These are phyloP conservation scores for Caradrina clavipalpis DNA, from an alignment of 2,888 invertebrate species.

Conservation along the genomic window DNA sequence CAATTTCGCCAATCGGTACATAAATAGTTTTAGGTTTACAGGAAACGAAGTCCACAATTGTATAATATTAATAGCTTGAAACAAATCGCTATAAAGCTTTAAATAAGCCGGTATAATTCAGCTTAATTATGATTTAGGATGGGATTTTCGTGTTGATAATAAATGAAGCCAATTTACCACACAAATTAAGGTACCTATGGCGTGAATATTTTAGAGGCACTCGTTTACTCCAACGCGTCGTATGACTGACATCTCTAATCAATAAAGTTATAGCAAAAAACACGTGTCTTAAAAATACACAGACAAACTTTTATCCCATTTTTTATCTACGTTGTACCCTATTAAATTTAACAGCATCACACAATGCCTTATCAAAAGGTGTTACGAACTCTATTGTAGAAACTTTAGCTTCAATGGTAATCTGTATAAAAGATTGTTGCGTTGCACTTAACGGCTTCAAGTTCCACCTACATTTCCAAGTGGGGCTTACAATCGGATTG, in stretches of 20 bases:
- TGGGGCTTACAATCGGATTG: slow-evolving; percentile 61
- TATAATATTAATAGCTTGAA: neutral
- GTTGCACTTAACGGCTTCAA: slow-evolving; percentile 45
- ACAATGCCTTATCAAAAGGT: slow-evolving; percentile 43
- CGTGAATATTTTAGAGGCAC: neutral
- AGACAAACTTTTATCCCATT: neutral
- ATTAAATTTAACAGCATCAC: slow-evolving; percentile 28
- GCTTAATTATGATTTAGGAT: neutral
- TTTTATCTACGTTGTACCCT: slow-evolving; percentile 27
- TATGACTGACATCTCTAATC: neutral
- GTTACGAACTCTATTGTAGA: slow-evolving; percentile 36
- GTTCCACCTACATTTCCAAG: slow-evolving; percentile 54
- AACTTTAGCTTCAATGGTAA: slow-evolving; percentile 37
- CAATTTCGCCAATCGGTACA: neutral
- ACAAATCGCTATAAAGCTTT: neutral
- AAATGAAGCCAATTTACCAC: neutral
- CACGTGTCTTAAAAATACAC: slow-evolving; percentile 9
- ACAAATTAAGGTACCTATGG: neutral
- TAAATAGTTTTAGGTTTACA: neutral
- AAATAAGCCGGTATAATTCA: neutral
- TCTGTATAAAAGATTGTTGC: slow-evolving; percentile 49
- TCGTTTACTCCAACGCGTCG: neutral
- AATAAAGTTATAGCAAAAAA: slow-evolving; percentile 10
- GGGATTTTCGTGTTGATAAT: slow-evolving; percentile 6
- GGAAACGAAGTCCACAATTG: neutral